These are phyloP conservation scores for Nephrotoma flavescens DNA, from an alignment of 2,888 invertebrate genomes.

Conservation along the genomic window DNA sequence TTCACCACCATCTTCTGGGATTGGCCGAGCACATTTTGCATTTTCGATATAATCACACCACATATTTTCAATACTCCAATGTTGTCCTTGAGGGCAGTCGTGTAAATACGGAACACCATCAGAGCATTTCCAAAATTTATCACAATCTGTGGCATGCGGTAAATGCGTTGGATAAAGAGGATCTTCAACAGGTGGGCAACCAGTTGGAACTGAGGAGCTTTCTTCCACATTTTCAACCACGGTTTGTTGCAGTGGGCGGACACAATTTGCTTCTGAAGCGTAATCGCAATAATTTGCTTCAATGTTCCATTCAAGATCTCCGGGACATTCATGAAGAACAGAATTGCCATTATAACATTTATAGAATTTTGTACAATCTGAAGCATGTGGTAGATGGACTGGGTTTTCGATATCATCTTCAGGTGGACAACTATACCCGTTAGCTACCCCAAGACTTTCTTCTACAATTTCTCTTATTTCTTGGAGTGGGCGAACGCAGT, in stretches of 20 bases:
- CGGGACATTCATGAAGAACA: constrained; percentile 4
- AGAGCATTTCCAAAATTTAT: not conserved
- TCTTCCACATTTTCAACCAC: not conserved
- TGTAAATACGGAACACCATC: not conserved
- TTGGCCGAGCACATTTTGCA: not conserved
- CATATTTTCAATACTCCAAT: not conserved
- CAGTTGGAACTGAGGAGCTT: not conserved
- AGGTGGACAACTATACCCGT: not conserved
- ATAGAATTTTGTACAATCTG: constrained; percentile 9
- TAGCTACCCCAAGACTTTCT: not conserved
- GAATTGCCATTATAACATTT: constrained; percentile 8
- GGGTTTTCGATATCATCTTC: not conserved
- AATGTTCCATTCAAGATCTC: constrained; percentile 7
- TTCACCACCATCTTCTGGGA: not conserved
- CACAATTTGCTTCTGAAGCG: not conserved
- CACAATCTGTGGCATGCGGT: not conserved
- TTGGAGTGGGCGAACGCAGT: not conserved
- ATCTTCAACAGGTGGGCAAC: not conserved
- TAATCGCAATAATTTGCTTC: constrained; percentile 4
- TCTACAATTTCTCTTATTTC: too few species aligned
- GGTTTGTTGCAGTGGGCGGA: not conserved
- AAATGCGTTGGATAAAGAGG: not conserved
- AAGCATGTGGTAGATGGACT: constrained; percentile 5
- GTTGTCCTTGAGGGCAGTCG: not conserved
- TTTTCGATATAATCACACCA: not conserved